phyloP scores from a whole-genome alignment of 2,888 invertebrate species.

The Pristionchus exspectatus region DNA sequence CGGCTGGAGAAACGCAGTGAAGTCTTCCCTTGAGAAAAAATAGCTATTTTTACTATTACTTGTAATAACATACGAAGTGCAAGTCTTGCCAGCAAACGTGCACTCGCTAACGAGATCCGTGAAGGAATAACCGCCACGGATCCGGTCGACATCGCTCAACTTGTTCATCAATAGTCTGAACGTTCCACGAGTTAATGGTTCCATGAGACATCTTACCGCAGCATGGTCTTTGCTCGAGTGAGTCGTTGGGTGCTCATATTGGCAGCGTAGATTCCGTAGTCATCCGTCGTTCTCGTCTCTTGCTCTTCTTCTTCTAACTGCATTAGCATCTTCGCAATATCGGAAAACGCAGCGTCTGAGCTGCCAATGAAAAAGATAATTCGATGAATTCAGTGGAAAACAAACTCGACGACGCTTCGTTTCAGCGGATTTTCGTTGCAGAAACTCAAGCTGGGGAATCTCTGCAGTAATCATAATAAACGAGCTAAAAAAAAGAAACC shows the following conservation, averaged over 20 bases:
- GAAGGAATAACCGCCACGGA: conserved; percentile 4
- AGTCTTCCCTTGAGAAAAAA: not conserved
- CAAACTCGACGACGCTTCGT: conserved; percentile 2
- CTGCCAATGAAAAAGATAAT: not conserved
- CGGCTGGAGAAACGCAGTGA: conserved; percentile 19
- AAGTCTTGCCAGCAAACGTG: conserved; percentile 12
- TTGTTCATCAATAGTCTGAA: conserved; percentile 19
- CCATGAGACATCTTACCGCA: not conserved
- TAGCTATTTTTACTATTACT: not conserved
- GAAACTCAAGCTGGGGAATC: conserved; percentile 4
- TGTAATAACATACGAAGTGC: conserved; percentile 22
- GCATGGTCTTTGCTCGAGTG: not conserved
- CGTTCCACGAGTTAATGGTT: not conserved
- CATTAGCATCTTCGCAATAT: not conserved
- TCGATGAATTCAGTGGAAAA: not conserved
- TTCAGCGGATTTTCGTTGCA: conserved; percentile 48
- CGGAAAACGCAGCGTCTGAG: not conserved
- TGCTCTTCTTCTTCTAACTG: not conserved
- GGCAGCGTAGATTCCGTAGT: not conserved
- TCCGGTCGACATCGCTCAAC: not conserved
- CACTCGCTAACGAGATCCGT: conserved; percentile 42
- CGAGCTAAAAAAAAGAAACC: not conserved
- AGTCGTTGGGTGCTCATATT: not conserved
- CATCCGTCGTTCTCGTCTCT: not conserved
- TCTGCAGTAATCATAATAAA: not conserved